phyloP scores from a whole-genome alignment of 2,888 invertebrate species.

The Lissocephala sabroskyi region DNA sequence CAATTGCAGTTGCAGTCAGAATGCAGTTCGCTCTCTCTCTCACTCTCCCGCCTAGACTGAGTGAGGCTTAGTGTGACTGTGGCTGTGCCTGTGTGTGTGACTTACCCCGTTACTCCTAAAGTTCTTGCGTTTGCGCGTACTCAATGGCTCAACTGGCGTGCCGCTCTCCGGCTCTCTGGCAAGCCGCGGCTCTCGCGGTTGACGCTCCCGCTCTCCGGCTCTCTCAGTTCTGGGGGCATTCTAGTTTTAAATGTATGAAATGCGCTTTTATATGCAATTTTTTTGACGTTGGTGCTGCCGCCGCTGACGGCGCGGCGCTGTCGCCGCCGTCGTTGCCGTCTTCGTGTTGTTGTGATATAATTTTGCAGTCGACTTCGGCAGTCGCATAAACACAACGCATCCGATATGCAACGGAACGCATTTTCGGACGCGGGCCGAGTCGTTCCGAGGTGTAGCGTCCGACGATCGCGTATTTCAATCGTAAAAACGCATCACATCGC shows the following conservation, averaged over 20 bases:
- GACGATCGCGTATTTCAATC: constrained; percentile 73
- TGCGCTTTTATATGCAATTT: constrained; percentile 55
- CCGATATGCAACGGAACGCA: constrained; percentile 74
- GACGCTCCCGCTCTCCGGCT: constrained; percentile 8
- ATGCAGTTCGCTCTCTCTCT: constrained; percentile 18
- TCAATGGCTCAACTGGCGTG: constrained; percentile 22
- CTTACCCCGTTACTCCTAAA: constrained; percentile 54
- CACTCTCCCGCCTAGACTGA: too few relatives aligned
- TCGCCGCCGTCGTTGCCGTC: constrained; percentile 28
- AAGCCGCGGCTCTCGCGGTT: not conserved
- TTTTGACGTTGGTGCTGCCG: constrained; percentile 35
- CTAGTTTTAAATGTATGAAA: constrained; percentile 47
- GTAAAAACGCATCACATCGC: constrained; percentile 39
- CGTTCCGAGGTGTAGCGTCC: constrained; percentile 73
- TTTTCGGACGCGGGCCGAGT: constrained; percentile 74
- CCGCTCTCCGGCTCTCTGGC: too few relatives aligned
- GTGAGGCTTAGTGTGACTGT: constrained; percentile 13
- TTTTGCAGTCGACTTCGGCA: constrained; percentile 70
- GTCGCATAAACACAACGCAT: constrained; percentile 73
- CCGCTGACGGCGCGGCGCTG: constrained; percentile 31
- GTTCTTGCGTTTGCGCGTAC: constrained; percentile 57
- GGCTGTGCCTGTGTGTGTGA: constrained; percentile 8
- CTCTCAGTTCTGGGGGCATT: constrained; percentile 36
- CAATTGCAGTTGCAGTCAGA: constrained; percentile 40
- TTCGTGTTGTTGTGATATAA: constrained; percentile 71